phyloP scores from a whole-genome alignment of 2,888 invertebrate species.

The Biston betularia region DNA sequence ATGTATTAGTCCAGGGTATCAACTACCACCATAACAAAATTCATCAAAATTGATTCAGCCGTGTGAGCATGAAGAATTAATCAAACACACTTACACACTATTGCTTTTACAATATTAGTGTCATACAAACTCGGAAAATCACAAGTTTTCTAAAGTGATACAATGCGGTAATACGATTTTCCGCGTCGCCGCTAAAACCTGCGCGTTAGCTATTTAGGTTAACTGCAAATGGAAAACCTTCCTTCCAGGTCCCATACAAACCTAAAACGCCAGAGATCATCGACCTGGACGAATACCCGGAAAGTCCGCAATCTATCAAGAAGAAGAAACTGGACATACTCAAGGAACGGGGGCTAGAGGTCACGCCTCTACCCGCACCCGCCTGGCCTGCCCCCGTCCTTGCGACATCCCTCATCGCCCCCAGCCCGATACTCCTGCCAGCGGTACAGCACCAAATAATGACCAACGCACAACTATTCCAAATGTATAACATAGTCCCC shows the following conservation, averaged over 20 bases:
- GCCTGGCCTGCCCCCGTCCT: constrained; percentile 50
- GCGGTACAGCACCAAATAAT: constrained; percentile 78
- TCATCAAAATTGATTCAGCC: too few relatives aligned
- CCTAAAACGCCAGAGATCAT: constrained; percentile 89
- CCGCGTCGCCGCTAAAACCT: too few relatives aligned
- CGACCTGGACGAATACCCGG: constrained; percentile 86
- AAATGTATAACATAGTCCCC: constrained; percentile 74
- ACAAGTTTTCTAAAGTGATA: too few relatives aligned
- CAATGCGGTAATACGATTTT: too few relatives aligned
- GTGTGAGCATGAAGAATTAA: too few relatives aligned
- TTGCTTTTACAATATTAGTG: too few relatives aligned
- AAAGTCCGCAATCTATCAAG: constrained; percentile 79
- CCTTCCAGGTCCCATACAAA: constrained; percentile 83
- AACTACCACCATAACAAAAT: too few relatives aligned
- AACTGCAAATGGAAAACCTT: background rate
- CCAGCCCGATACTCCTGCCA: constrained; percentile 63
- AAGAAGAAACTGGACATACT: constrained; percentile 91
- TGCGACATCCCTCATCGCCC: constrained; percentile 45
- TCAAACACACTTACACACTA: too few relatives aligned
- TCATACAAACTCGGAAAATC: too few relatives aligned
- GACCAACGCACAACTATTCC: constrained; percentile 80
- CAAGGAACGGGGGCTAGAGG: constrained; percentile 91
- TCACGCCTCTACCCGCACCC: constrained; percentile 87
- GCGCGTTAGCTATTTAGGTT: too few relatives aligned
- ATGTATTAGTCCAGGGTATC: too few relatives aligned